Conservation (phyloP, 2,888 invertebrate genomes). For the Hydropsyche betteni region DNA sequence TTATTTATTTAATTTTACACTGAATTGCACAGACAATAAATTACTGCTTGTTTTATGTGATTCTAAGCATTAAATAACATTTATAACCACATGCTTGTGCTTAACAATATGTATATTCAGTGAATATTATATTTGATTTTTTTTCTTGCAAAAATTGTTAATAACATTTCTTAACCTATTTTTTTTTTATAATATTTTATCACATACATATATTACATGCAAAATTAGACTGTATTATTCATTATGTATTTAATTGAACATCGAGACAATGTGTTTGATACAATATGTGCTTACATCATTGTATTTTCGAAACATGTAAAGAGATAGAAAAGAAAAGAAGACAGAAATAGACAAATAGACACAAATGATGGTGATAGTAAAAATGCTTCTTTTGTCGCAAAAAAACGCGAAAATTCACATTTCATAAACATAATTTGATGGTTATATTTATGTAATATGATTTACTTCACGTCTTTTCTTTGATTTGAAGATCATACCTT, state of each 20-base stretch:
- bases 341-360: no score
- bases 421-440: neutral
- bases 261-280: constrained; percentile 6
- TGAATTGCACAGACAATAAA: constrained; percentile 8
- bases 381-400: no score
- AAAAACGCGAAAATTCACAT: no score
- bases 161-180: constrained; percentile 7
- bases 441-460: neutral
- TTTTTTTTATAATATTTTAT: constrained; percentile 18
- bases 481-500: no score
- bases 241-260: neutral
- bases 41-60: neutral
- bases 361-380: no score
- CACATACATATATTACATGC: constrained; percentile 11
- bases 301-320: neutral
- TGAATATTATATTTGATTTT: neutral
- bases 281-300: neutral
- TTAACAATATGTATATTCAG: neutral
- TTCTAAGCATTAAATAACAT: constrained; percentile 1
- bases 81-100: neutral
- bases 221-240: constrained; percentile 7
- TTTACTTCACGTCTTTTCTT: neutral
- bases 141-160: neutral
- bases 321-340: no score
- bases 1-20: neutral